phyloP scores from a whole-genome alignment of 2,113 vertebrate species.

The Beaufortia kweichowensis region DNA sequence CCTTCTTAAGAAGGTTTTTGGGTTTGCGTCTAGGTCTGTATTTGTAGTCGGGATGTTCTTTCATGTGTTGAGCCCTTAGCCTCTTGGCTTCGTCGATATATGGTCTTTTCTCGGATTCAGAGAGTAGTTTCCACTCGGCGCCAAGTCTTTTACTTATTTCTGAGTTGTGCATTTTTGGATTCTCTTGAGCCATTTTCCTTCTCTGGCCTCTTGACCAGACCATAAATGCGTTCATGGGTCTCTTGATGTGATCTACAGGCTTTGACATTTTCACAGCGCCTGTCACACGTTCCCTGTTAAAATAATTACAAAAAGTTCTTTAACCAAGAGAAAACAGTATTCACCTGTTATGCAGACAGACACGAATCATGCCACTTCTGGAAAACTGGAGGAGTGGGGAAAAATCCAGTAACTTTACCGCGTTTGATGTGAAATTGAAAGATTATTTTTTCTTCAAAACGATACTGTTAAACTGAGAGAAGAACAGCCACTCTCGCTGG shows the following conservation, averaged over 20 bases:
- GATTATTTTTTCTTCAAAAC: conserved; percentile 56
- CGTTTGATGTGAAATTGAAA: conserved; percentile 62
- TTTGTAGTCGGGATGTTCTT: conserved; percentile 99
- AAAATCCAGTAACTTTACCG: conserved; percentile 67
- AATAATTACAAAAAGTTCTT: conserved; percentile 67
- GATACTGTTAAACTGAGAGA: conserved; percentile 29
- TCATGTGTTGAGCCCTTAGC: conserved; percentile 98
- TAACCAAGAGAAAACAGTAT: conserved; percentile 58
- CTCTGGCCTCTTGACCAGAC: conserved; percentile 97
- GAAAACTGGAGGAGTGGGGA: conserved; percentile 47
- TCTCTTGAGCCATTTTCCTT: conserved; percentile 99
- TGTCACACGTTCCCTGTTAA: conserved; percentile 57
- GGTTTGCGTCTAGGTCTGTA: conserved; percentile 97
- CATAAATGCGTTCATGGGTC: conserved; percentile 99
- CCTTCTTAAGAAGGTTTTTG: conserved; percentile 99
- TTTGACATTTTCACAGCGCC: conserved; percentile 84
- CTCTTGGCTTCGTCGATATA: conserved; percentile 99
- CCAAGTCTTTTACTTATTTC: conserved; percentile 98
- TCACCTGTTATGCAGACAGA: conserved; percentile 74
- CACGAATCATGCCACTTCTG: conserved; percentile 82
- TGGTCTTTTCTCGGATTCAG: conserved; percentile 95
- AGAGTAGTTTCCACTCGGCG: conserved; percentile 97
- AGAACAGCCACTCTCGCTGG: conserved; percentile 57
- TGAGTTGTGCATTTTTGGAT: conserved; percentile 99
- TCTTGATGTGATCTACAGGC: conserved; percentile 97